These are phyloP conservation scores for Iselma pallidipennis DNA, from an alignment of 2,888 invertebrate species.

Conservation along the genomic window DNA sequence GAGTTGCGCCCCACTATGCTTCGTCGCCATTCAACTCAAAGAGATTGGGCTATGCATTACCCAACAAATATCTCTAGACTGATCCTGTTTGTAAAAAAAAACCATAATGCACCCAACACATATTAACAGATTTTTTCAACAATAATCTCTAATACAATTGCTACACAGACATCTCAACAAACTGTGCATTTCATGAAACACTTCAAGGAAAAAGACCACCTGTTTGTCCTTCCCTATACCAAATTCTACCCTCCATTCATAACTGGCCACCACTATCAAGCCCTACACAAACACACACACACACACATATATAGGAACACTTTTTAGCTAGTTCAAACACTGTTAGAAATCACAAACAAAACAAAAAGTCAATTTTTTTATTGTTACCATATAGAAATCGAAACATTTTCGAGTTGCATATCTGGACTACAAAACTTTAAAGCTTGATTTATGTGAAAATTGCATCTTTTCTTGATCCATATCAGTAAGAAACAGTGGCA, in stretches of 20 bases:
- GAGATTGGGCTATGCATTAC: conserved; percentile 28
- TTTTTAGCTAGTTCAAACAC: no score
- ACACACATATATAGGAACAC: no score
- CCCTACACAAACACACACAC: no score
- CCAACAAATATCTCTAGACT: conserved; percentile 9
- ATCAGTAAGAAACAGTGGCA: neutral
- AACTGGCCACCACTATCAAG: neutral
- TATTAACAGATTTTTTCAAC: no score
- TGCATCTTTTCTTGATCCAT: neutral
- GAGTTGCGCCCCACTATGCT: conserved; percentile 36
- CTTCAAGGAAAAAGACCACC: conserved; percentile 23
- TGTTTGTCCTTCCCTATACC: conserved; percentile 17
- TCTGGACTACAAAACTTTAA: neutral
- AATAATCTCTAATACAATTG: neutral
- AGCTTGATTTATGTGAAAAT: neutral
- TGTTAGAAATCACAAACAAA: neutral
- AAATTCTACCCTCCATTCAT: neutral
- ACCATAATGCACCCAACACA: neutral
- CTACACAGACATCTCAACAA: neutral
- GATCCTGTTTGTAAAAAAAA: neutral
- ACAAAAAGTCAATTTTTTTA: neutral
- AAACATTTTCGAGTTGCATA: no score
- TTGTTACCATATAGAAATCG: no score
- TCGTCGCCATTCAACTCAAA: conserved; percentile 47
- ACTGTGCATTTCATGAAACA: neutral